These are phyloP conservation scores for Globodera ellingtonae DNA, from an alignment of 1,140 invertebrate genomes.

Conservation along the genomic window DNA sequence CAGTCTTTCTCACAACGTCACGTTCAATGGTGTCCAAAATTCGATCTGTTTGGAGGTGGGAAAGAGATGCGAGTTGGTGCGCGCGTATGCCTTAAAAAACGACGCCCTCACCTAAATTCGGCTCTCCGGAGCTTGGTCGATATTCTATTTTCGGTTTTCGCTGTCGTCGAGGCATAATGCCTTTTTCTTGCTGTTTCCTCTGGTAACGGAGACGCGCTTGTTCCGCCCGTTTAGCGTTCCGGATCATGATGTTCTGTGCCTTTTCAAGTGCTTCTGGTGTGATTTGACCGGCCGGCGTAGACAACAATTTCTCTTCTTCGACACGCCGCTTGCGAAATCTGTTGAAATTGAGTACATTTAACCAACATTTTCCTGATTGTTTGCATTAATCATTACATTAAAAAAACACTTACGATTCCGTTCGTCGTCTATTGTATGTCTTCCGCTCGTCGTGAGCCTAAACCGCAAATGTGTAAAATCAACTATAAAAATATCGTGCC, in stretches of 20 bases:
- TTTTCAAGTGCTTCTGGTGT: conserved; percentile 47
- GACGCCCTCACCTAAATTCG: background rate
- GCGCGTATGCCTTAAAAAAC: background rate
- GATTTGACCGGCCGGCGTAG: conserved; percentile 50
- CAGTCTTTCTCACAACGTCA: conserved; percentile 36
- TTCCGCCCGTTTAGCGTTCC: conserved; percentile 49
- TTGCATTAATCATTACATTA: background rate
- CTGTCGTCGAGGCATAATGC: conserved; percentile 21
- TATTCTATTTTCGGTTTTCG: conserved; percentile 28
- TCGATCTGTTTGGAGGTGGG: conserved; percentile 19
- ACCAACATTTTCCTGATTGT: background rate
- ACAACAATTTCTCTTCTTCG: conserved; percentile 47
- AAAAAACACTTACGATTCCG: conserved; percentile 39
- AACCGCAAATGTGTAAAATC: background rate
- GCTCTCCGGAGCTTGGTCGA: conserved; percentile 13
- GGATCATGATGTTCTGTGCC: conserved; percentile 48
- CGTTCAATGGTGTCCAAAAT: conserved; percentile 37
- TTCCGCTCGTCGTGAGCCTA: conserved; percentile 43
- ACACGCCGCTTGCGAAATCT: conserved; percentile 45
- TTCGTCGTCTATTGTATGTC: conserved; percentile 46
- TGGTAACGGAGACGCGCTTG: conserved; percentile 45
- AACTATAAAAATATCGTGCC: conserved; percentile 9
- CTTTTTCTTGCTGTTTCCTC: conserved; percentile 38
- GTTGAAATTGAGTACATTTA: background rate
- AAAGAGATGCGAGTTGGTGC: background rate